Evolutionary conservation across 1,140 invertebrate genomes (phyloP).

Genomic region (Diachasmimorpha longicaudata): DNA sequence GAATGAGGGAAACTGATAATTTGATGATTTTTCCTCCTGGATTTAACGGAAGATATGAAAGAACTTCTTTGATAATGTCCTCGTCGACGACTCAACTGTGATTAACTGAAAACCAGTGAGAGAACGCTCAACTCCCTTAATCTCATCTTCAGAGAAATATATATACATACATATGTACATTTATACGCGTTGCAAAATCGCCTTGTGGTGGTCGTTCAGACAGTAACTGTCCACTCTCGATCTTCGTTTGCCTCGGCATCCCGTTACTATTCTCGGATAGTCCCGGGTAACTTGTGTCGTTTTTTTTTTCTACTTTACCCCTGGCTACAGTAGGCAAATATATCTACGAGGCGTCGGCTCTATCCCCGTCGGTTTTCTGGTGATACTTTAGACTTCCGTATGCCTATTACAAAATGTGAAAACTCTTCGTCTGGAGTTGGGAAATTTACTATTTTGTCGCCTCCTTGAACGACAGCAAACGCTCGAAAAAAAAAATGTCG

Average conservation of each 20-base stretch:
- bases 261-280: constrained; percentile 55
- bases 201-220: constrained; percentile 6
- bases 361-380: constrained; percentile 27
- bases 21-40: too few species aligned
- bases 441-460: too few species aligned
- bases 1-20: too few species aligned
- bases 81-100: too few species aligned
- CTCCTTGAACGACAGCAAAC: neutral
- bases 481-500: neutral
- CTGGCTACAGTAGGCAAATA: constrained; percentile 45
- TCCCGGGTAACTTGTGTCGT: constrained; percentile 46
- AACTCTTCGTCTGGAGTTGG: neutral
- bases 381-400: neutral
- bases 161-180: neutral
- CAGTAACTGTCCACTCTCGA: constrained; percentile 30
- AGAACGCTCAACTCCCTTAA: neutral
- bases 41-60: too few species aligned
- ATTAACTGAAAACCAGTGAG: too few species aligned
- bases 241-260: constrained; percentile 40
- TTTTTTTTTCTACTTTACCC: constrained; percentile 14
- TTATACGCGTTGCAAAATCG: neutral
- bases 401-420: neutral
- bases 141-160: neutral
- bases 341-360: constrained; percentile 40
- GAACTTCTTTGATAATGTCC: too few species aligned